Base-by-base conservation (phyloP, 2,888 invertebrate genomes). In the Acrobasis consociella region DNA sequence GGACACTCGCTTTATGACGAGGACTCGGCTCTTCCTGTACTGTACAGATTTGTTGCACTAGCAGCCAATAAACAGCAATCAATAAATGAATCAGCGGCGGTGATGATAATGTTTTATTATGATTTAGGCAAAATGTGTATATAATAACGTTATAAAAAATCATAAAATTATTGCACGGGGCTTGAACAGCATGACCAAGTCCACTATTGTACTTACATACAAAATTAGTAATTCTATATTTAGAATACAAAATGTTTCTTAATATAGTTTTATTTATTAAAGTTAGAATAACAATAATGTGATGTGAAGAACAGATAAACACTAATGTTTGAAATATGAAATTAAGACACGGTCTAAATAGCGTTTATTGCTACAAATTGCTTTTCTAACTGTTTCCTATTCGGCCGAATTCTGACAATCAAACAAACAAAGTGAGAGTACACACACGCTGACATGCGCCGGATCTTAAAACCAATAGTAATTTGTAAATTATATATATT, bases 1-100 rank as follows among this genome's bases (percentile, higher is more conserved):
- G 81, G 82, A 85, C 75, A 82, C 80, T 80, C 79, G 78, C 76
- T 85, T 84, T 87, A 85, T 84, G 86, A 83, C 79, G 72, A 72
- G 71, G 75, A 68, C 72, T 73, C 74, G 67, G 66, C 71, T 74
- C 72, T 75, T 72, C 68, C 69, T 68, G 70, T 64, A 64, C 66
- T 66, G 66, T 67, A 74, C 74, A 77, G 72, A 78, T 78, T 80
- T 78, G 77, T 82, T 82, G 76, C 80, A 80, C 78, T 81, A 82
- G 82, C 78, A 78, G 67, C 69, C 65, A 70, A 72, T 81, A 78
- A 80, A 80, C 39, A 13, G 16, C 53, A 31, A 13, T 59, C 37
- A 46, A 60, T 60, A 58, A 73, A 76, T 73, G 72, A 73, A 74
- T 74, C 72, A 70, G 69, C 65, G 7, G 31, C 0, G 22, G 0